phyloP scores from a whole-genome alignment of 2,888 invertebrate genomes.

The Drosophila nigricruria region DNA sequence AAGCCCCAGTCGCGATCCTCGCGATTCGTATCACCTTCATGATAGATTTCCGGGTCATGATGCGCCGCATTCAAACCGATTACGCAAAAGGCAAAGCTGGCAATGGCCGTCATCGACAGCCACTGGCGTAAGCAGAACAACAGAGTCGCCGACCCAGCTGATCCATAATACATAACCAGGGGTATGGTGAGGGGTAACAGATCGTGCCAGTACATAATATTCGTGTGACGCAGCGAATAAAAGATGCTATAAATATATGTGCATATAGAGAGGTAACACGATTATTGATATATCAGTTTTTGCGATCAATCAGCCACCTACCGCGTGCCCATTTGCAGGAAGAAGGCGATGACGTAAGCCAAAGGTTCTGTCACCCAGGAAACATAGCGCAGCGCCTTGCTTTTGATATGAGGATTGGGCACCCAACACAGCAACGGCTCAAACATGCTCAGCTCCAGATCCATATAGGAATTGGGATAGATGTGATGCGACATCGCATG shows the following conservation, averaged over 20 bases:
- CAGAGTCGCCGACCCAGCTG: constrained; percentile 74
- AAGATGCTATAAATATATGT: constrained; percentile 67
- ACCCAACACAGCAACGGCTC: constrained; percentile 90
- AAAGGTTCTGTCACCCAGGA: constrained; percentile 86
- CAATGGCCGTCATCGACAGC: constrained; percentile 86
- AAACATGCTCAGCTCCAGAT: constrained; percentile 89
- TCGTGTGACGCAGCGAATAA: constrained; percentile 73
- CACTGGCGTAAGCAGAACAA: constrained; percentile 84
- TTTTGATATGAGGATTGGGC: constrained; percentile 87
- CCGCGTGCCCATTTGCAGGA: constrained; percentile 79
- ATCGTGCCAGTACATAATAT: constrained; percentile 85
- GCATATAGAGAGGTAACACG: background rate
- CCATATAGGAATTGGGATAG: constrained; percentile 91
- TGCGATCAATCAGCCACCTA: constrained; percentile 49
- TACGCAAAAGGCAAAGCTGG: constrained; percentile 88
- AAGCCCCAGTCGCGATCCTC: constrained; percentile 91
- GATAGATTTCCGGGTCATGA: constrained; percentile 92
- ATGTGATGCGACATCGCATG: constrained; percentile 92
- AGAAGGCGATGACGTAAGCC: constrained; percentile 77
- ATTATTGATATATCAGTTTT: constrained; percentile 12
- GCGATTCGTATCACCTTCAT: constrained; percentile 89
- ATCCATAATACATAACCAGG: constrained; percentile 84
- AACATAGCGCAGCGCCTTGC: constrained; percentile 86
- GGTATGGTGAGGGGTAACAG: constrained; percentile 85
- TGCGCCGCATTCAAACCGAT: constrained; percentile 91